phyloP scores from a whole-genome alignment of 1,140 invertebrate species.

The Caenorhabditis briggsae region DNA sequence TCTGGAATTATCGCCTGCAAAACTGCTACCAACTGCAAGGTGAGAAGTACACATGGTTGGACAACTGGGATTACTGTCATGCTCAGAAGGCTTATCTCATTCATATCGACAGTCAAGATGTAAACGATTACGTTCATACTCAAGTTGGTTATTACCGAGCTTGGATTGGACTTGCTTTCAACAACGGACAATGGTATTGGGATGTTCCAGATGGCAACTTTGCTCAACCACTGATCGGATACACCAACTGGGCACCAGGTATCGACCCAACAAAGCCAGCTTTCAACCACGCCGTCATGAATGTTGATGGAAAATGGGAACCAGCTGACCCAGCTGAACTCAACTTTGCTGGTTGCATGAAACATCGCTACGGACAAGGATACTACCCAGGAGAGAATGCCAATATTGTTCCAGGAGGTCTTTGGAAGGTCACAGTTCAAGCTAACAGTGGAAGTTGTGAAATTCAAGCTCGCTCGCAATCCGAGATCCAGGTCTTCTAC shows the following conservation, averaged over 20 bases:
- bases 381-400: constrained; percentile 42
- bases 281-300: constrained; percentile 59
- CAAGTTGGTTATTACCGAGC: not conserved
- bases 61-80: constrained; percentile 41
- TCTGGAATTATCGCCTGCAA: constrained; percentile 43
- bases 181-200: constrained; percentile 62
- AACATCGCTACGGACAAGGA: constrained; percentile 63
- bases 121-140: constrained; percentile 12
- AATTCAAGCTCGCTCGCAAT: constrained; percentile 63
- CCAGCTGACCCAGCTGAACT: constrained; percentile 34
- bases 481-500: constrained; percentile 67
- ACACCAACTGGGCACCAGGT: constrained; percentile 61
- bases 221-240: constrained; percentile 53
- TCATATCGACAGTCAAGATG: constrained; percentile 38
- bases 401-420: constrained; percentile 58
- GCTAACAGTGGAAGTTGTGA: constrained; percentile 54
- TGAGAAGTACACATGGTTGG: not conserved
- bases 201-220: constrained; percentile 61
- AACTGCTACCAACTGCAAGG: constrained; percentile 22
- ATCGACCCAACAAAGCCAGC: constrained; percentile 48
- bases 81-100: constrained; percentile 12
- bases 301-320: constrained; percentile 55
- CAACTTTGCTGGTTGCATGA: constrained; percentile 60
- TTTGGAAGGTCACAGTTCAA: constrained; percentile 61
- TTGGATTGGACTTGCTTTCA: constrained; percentile 59